A percentile compares a stretch with the other conserved stretches of the same genome.
Conservation (phyloP, 2,797 vertebrate species). For the Gastrophryne carolinensis region DNA sequence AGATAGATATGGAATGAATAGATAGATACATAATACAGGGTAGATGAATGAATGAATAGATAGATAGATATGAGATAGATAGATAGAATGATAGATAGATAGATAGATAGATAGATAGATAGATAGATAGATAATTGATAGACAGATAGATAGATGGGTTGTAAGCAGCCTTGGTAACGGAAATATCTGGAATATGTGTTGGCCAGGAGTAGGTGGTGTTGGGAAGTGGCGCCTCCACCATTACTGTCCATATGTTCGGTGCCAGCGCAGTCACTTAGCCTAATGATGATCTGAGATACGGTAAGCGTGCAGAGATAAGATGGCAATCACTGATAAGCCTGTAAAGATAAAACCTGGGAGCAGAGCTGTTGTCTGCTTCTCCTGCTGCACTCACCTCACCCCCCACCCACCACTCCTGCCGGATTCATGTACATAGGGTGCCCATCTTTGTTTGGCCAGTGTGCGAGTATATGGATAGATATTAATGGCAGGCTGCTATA, state of each 20-base stretch:
- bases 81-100: too few relatives aligned
- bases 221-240: background rate
- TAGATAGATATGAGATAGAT: too few relatives aligned
- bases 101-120: too few relatives aligned
- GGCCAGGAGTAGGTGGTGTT: background rate
- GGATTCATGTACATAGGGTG: too few relatives aligned
- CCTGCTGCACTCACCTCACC: too few relatives aligned
- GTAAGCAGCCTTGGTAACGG: background rate
- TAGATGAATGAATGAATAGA: too few relatives aligned
- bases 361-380: background rate
- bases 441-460: too few relatives aligned
- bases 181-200: background rate
- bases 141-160: too few relatives aligned
- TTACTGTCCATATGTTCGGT: background rate
- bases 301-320: background rate
- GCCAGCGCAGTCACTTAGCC: background rate
- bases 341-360: background rate
- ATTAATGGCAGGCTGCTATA: too few relatives aligned
- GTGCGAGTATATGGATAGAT: too few relatives aligned
- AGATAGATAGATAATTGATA: background rate
- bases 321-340: background rate
- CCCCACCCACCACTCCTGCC: too few relatives aligned
- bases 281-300: background rate
- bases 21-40: too few relatives aligned
- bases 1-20: background rate